Conservation (phyloP, 1,140 invertebrate species). For the Mylabris phalerata region DNA sequence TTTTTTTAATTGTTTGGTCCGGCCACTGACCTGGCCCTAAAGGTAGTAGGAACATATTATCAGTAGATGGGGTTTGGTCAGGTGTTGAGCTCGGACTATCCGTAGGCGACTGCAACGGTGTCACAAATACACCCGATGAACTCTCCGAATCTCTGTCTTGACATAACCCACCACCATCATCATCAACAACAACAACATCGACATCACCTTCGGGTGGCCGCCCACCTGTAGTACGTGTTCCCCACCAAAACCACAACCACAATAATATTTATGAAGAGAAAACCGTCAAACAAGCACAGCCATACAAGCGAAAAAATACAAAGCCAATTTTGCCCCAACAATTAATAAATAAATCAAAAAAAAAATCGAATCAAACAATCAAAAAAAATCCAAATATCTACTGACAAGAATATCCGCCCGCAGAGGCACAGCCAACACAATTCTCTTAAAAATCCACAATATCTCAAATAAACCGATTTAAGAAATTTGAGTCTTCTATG, state of each 20-base stretch:
- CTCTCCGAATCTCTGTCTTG: slow-evolving; percentile 18
- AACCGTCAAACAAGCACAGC: slow-evolving; percentile 33
- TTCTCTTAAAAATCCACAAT: no score
- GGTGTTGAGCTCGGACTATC: slow-evolving; percentile 23
- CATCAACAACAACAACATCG: slow-evolving; percentile 4
- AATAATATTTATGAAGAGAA: slow-evolving; percentile 1
- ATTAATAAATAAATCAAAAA: neutral
- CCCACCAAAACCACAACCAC: slow-evolving; percentile 24
- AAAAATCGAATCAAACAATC: neutral
- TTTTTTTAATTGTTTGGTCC: slow-evolving; percentile 9
- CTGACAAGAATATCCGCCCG: no score
- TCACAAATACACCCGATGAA: slow-evolving; percentile 24
- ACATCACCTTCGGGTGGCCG: slow-evolving; percentile 29
- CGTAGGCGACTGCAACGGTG: slow-evolving; percentile 26
- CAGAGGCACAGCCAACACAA: no score
- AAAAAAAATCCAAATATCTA: neutral
- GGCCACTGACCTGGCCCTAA: slow-evolving; percentile 40
- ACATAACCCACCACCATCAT: slow-evolving; percentile 2
- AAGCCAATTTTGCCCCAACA: slow-evolving; percentile 16
- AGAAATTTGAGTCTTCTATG: no score
- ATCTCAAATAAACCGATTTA: no score
- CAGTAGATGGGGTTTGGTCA: slow-evolving; percentile 17
- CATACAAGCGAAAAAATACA: slow-evolving; percentile 30
- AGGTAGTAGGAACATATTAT: slow-evolving; percentile 25
- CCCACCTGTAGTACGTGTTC: slow-evolving; percentile 17